A percentile compares a stretch with the other conserved stretches of the same genome.
phyloP scores from a whole-genome alignment of 2,888 invertebrate genomes.

The Cephonodes hylas region DNA sequence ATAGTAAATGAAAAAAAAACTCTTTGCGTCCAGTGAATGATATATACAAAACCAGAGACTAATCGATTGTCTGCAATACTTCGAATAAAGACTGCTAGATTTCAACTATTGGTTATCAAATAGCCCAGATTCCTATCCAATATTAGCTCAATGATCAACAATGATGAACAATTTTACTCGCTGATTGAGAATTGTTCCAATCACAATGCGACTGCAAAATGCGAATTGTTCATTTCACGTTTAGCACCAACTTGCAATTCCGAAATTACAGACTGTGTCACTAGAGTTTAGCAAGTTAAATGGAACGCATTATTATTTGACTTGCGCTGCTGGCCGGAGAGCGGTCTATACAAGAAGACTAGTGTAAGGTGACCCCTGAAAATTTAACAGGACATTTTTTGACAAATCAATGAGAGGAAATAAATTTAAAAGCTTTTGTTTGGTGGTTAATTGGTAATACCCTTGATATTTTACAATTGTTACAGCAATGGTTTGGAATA shows the following conservation, averaged over 20 bases:
- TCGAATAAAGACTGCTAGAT: background rate
- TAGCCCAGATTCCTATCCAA: background rate
- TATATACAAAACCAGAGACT: too few species aligned
- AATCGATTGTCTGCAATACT: background rate
- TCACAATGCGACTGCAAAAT: background rate
- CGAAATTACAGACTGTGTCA: background rate
- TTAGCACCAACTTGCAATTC: background rate
- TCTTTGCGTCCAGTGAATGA: too few species aligned
- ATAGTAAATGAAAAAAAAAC: too few species aligned
- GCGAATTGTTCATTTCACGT: background rate
- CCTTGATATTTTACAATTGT: background rate
- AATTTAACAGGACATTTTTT: background rate
- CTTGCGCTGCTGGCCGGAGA: background rate
- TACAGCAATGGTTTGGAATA: background rate
- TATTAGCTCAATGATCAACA: background rate
- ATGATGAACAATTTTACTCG: background rate
- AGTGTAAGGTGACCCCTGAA: background rate
- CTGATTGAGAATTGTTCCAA: background rate
- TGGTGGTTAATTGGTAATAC: background rate
- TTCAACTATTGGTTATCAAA: background rate
- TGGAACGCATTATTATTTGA: conserved; percentile 2
- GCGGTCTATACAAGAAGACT: background rate
- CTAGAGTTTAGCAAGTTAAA: conserved; percentile 8
- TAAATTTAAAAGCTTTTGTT: background rate
- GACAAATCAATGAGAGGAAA: background rate